These are phyloP conservation scores for Callipepla californica DNA, from an alignment of 2,113 vertebrate species.

Conservation along the genomic window DNA sequence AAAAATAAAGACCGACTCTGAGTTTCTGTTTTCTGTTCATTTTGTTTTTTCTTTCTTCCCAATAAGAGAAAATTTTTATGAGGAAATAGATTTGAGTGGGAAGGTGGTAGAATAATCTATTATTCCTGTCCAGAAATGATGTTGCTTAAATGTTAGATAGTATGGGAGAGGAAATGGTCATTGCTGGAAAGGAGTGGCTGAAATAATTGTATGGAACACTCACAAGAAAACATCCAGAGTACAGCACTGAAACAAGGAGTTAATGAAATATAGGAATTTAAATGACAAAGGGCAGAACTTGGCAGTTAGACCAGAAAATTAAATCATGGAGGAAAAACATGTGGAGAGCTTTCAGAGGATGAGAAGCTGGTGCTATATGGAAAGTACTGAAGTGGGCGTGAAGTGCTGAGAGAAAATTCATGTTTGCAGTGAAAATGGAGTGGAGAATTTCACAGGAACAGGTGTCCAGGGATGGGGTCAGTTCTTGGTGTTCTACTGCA, in stretches of 20 bases:
- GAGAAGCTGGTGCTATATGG: background rate
- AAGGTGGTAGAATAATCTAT: background rate
- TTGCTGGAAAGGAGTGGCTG: background rate
- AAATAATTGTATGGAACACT: background rate
- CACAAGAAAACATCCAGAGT: background rate
- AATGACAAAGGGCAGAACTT: background rate
- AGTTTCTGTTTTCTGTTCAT: fast-evolving
- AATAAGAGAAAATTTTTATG: background rate
- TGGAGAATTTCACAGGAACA: background rate
- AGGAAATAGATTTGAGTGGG: background rate
- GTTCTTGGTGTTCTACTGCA: background rate
- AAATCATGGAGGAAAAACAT: background rate
- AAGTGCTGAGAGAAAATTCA: background rate
- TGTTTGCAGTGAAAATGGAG: background rate
- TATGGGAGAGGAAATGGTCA: background rate
- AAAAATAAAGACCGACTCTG: background rate
- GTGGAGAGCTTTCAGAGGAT: background rate
- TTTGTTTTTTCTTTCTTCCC: background rate
- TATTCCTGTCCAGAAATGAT: background rate
- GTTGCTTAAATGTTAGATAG: background rate
- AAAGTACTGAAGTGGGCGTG: background rate
- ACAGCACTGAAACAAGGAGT: background rate
- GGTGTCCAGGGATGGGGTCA: background rate
- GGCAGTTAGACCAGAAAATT: background rate
- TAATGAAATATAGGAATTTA: background rate